Evolutionary conservation across 2,888 invertebrate species (phyloP).

Genomic region (Caenorhabditis drosophilae): DNA sequence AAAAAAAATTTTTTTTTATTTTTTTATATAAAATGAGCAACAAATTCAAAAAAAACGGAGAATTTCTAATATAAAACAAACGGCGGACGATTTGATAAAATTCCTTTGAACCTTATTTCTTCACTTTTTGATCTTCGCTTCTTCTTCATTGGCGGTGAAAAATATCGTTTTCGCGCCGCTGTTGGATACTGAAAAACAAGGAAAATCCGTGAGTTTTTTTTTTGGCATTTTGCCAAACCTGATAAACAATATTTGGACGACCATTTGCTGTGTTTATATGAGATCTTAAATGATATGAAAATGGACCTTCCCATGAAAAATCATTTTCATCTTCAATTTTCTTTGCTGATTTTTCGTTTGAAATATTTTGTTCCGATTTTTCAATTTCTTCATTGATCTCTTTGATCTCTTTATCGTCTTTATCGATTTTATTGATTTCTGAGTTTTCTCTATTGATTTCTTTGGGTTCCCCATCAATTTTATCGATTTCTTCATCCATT

Average conservation of each 20-base stretch:
- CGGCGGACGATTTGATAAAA: constrained; percentile 18
- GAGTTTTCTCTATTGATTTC: too few species aligned
- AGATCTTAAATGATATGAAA: constrained; percentile 24
- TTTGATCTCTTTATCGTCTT: too few species aligned
- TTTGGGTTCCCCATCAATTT: too few species aligned
- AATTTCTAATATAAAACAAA: constrained; percentile 21
- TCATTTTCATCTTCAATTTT: constrained; percentile 1
- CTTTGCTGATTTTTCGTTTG: not conserved
- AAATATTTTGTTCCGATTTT: not conserved
- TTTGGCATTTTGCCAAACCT: too few species aligned
- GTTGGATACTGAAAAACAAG: constrained; percentile 26
- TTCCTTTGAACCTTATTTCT: constrained; percentile 15
- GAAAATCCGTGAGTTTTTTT: too few species aligned
- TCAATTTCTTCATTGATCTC: not conserved
- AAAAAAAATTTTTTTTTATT: too few species aligned
- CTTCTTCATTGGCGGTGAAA: constrained; percentile 22
- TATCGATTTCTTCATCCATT: too few species aligned
- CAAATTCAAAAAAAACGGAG: not conserved
- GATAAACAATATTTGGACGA: constrained; percentile 25
- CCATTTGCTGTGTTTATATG: constrained; percentile 30
- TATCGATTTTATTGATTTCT: too few species aligned
- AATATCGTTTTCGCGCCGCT: constrained; percentile 4
- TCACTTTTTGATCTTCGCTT: constrained; percentile 27
- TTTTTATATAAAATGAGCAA: constrained; percentile 3
- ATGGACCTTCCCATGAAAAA: not conserved